A percentile compares a stretch with the other conserved stretches of the same genome.
Evolutionary conservation across 2,113 vertebrate genomes (phyloP).

Genomic region (Muntiacus reevesi): DNA sequence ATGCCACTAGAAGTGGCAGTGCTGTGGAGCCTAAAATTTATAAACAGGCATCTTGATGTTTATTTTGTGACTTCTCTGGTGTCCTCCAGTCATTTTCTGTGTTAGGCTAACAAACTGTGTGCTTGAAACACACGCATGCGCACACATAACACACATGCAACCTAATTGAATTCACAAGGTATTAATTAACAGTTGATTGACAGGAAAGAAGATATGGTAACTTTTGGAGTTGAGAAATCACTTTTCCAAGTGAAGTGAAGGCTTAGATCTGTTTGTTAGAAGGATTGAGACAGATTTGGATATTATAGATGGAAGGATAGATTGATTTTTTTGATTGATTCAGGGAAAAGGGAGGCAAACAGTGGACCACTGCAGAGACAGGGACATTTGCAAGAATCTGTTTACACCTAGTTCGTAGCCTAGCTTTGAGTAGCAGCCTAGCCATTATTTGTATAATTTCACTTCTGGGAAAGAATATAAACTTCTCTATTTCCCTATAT

Average conservation of each 20-base stretch:
- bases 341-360: background rate
- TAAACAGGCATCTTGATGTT: slow-evolving; percentile 9
- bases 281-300: background rate
- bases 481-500: background rate
- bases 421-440: background rate
- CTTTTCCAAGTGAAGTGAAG: slow-evolving; percentile 12
- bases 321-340: background rate
- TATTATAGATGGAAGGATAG: background rate
- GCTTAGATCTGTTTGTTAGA: background rate
- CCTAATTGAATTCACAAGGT: slow-evolving; percentile 15
- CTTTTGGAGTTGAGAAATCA: slow-evolving; percentile 36
- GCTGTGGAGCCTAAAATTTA: background rate
- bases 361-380: background rate
- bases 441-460: background rate
- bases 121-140: background rate
- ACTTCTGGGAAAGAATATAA: slow-evolving; percentile 36
- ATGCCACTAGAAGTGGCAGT: background rate
- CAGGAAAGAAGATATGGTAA: slow-evolving; percentile 12
- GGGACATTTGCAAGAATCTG: background rate
- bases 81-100: background rate
- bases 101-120: background rate
- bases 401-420: background rate
- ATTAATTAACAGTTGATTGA: background rate
- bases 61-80: slow-evolving; percentile 31
- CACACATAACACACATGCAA: background rate